Base-by-base conservation (phyloP, 2,888 invertebrate genomes). In the Aelia acuminata region DNA sequence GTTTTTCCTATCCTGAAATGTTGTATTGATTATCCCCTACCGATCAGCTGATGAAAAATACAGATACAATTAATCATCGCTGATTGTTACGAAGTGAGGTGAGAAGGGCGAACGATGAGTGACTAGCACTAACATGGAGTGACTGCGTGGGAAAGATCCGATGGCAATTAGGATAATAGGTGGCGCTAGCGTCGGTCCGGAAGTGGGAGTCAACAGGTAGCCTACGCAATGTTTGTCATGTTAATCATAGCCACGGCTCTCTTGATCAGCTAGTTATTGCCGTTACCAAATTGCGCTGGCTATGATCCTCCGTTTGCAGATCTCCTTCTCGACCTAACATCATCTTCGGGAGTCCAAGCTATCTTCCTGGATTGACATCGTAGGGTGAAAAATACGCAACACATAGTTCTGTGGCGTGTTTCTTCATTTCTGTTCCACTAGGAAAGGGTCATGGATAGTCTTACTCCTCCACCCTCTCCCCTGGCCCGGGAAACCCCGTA, bases 201-300 rank as follows among this genome's bases (percentile, higher is more conserved):
- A 89, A 89, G 89, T 88, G 88, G 89, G 89, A 89, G 89, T 89
- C 90, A 90, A 90, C 89, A 90, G 89, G 90, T 90, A 89, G 80
- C 80, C 39, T 8, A 35, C 20, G 75, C 75, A 22, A 75, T 75
- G 39, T 75, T 75, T 75, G 75, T 75, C 75, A 75, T 75, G 75
- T 75, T 75, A 75, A 75, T 75, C 75, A 39, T 39, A 13, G 8
- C 15, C 57, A 87, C 87, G 75, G 88, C 88, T 87, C 88, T 89
- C 88, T 57, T 57, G 57, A 57, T 57, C 57, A 26, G 26, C 26
- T 26, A 1, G 15, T 57, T 86, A 87, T 87, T 89, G 87, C 86
- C 63, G 88, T 90, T 89, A 85, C 47, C 87, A 57, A 26, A 57
- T 57, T 57, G 26, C 57, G 26, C 57, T 57, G 26, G 3, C 3